A percentile compares a stretch with the other conserved stretches of the same genome.
These are phyloP conservation scores for Cepphus grylle DNA, from an alignment of 2,113 vertebrate species.

Conservation along the genomic window DNA sequence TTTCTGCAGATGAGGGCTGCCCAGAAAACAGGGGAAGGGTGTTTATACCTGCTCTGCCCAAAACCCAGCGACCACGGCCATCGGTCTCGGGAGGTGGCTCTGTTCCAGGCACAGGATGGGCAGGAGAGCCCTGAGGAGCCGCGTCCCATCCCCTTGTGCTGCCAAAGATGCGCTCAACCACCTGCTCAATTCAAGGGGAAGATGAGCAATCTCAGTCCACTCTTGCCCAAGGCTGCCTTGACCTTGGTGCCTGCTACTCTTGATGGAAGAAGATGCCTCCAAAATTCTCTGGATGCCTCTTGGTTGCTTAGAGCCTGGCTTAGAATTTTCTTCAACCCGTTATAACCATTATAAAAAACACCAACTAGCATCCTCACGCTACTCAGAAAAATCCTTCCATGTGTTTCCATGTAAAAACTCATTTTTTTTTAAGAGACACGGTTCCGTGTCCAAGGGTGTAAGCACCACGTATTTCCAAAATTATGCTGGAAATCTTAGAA, in stretches of 20 bases:
- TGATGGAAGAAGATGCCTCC: neutral
- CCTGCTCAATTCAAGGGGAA: neutral
- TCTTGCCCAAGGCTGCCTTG: neutral
- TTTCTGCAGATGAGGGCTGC: neutral
- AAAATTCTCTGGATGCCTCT: neutral
- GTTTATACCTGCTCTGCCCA: neutral
- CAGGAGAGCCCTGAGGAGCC: neutral
- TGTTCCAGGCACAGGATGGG: neutral
- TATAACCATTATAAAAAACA: neutral
- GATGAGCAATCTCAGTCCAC: neutral
- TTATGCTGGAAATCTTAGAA: neutral
- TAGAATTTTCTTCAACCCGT: neutral
- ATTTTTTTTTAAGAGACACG: accelerated
- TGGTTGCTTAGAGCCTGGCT: neutral
- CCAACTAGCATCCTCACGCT: accelerated
- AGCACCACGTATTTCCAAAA: neutral
- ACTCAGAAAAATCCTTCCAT: neutral
- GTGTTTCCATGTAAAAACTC: neutral
- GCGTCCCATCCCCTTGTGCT: neutral
- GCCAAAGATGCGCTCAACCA: accelerated
- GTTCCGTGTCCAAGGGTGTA: neutral
- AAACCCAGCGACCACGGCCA: neutral
- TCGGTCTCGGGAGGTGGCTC: neutral
- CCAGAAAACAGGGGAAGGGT: neutral
- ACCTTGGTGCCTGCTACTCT: accelerated